Evolutionary conservation across 2,797 vertebrate genomes (phyloP), one percentile per base, ranked within the genome.

Genomic region (Selene dorsalis): DNA sequence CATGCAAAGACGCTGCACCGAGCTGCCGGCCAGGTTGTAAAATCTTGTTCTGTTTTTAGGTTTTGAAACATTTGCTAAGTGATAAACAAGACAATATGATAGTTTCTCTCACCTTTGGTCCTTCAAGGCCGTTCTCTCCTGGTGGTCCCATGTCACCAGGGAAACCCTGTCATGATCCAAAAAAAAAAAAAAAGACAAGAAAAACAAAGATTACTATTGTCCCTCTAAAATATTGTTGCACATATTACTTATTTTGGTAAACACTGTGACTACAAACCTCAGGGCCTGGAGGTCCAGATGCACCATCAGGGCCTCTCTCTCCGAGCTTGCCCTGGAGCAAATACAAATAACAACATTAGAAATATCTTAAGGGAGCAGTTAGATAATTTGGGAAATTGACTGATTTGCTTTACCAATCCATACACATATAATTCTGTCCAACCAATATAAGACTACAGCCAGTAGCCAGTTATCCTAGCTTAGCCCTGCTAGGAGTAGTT

Each of bases 121-220:
- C 98, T 94, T 98, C 98, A 17, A 97, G 96, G 79, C 98, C 98
- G 0, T 99, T 99, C 82, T 97, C 95, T 92, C 98, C 98, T 2
- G 97, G 98, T 73, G 96, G 96, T 83, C 98, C 98, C 84, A 99
- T 99, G 91, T 98, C 97, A 80, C 98, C 98, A 48, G 98, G 98
- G 78, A 98, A 99, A 84, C 97, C 98, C 98, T 99, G 87, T 22
- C 56, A 71, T 57, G 62, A 87, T 91, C 17, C 72, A 30, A 48
- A n/a, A 17, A n/a, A n/a, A n/a, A n/a, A n/a, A n/a, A n/a, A n/a
- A n/a, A n/a, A n/a, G n/a, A n/a, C n/a, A n/a, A n/a, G n/a, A n/a
- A n/a, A n/a, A 77, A 9, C 60, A 32, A 38, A 0, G 0, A 52
- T 65, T 47, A 55, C 14, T 61, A 7, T 71, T 56, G 20, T 41